Conservation (phyloP, 2,113 vertebrate genomes). For the Mola mola region DNA sequence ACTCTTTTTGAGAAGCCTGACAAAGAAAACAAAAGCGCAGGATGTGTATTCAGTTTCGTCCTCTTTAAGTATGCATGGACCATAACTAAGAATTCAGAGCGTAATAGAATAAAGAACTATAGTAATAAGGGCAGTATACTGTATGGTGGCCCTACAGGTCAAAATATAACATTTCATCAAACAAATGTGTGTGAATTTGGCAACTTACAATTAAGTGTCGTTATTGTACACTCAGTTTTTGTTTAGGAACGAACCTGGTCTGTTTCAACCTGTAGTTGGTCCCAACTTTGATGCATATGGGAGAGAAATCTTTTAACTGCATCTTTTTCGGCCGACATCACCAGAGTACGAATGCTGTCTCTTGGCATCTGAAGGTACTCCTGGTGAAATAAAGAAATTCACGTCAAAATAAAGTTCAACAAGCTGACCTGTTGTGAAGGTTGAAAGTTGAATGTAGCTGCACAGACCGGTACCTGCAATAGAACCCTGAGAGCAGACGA, state of each 20-base stretch:
- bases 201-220: too few species aligned
- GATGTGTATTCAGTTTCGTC: conserved; percentile 14
- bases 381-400: conserved; percentile 57
- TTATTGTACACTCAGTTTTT: too few species aligned
- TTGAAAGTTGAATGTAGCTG: not conserved
- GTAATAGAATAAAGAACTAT: not conserved
- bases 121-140: too few species aligned
- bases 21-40: conserved; percentile 34
- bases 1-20: conserved; percentile 84
- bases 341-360: conserved; percentile 85
- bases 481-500: conserved; percentile 83
- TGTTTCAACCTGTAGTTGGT: conserved; percentile 82
- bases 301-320: conserved; percentile 86
- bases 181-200: too few species aligned
- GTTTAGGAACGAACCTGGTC: conserved; percentile 70
- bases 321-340: conserved; percentile 87
- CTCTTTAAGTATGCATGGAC: conserved; percentile 43
- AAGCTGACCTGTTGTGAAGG: conserved; percentile 1
- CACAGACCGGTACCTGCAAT: conserved; percentile 80
- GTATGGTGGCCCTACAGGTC: not conserved
- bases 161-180: too few species aligned
- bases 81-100: conserved; percentile 4
- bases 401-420: conserved; percentile 1
- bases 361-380: conserved; percentile 87
- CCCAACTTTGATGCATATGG: conserved; percentile 86